Percentiles rank a stretch among this genome's conserved stretches.
Evolutionary conservation across 2,113 vertebrate species (phyloP).

Genomic region (Halcyon malimbica): DNA sequence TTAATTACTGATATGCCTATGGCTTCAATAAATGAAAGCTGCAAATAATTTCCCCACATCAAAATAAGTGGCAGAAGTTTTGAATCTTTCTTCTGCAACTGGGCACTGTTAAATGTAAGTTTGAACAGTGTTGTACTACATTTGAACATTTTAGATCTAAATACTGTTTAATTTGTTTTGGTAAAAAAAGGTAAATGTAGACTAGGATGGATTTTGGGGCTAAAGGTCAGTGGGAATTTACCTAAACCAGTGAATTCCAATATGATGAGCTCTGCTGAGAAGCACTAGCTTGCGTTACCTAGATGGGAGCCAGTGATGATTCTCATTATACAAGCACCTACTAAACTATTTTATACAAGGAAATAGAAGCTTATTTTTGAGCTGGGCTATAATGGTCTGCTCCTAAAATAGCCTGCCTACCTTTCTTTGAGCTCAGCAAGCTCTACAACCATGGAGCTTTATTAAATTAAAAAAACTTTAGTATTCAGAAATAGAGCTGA

Average conservation of each 20-base stretch:
- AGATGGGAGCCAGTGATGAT: background rate
- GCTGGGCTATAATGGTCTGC: background rate
- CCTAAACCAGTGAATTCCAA: background rate
- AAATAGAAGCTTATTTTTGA: background rate
- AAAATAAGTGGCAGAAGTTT: background rate
- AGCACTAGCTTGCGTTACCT: background rate
- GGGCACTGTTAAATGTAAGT: background rate
- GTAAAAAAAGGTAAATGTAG: background rate
- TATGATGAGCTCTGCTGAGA: background rate
- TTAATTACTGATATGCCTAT: background rate
- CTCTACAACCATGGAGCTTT: background rate
- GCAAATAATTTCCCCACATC: background rate
- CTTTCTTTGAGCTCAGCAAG: background rate
- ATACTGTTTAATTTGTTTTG: background rate
- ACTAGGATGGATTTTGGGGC: background rate
- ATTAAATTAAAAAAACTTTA: background rate
- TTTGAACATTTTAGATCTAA: background rate
- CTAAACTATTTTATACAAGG: background rate
- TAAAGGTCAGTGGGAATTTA: background rate
- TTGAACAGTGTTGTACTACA: background rate
- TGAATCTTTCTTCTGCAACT: background rate
- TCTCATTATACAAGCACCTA: background rate
- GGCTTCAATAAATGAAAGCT: background rate
- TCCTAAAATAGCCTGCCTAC: background rate
- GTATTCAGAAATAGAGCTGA: background rate